Percentiles rank a stretch among this genome's conserved stretches.
These are phyloP conservation scores for Budorcas taxicolor DNA, from an alignment of 2,113 vertebrate genomes.

Conservation along the genomic window DNA sequence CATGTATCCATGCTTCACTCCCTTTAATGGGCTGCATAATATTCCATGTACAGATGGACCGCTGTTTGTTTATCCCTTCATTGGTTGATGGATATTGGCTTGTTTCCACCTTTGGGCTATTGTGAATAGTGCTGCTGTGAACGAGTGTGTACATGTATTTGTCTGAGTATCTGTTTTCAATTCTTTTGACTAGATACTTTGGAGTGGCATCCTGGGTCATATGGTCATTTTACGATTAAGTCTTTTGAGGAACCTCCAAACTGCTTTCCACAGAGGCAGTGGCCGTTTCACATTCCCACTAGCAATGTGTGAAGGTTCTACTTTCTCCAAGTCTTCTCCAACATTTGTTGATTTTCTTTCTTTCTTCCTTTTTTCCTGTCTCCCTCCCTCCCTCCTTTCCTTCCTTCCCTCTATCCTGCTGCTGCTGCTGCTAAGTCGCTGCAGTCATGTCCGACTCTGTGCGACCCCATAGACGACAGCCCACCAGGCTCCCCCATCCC, in stretches of 20 bases:
- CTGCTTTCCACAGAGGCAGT: neutral
- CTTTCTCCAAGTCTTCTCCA: neutral
- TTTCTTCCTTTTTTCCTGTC: neutral
- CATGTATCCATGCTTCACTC: neutral
- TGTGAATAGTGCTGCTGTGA: neutral
- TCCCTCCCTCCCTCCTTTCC: neutral
- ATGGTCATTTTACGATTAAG: neutral
- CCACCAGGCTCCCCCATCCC: no score
- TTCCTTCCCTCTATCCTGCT: no score
- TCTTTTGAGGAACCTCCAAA: neutral
- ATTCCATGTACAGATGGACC: rapidly evolving
- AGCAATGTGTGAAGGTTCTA: neutral
- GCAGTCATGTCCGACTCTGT: no score
- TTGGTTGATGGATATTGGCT: neutral
- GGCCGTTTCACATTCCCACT: no score
- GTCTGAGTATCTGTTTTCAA: neutral
- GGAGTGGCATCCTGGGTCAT: no score
- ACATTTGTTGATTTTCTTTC: neutral
- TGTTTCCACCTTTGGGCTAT: no score
- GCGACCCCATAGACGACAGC: no score
- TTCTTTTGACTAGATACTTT: neutral
- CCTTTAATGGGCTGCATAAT: neutral
- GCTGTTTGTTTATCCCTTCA: rapidly evolving
- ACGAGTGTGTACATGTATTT: neutral
- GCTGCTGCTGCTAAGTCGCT: no score